Evolutionary conservation across 2,113 vertebrate species (phyloP).

Genomic region (Zootoca vivipara): DNA sequence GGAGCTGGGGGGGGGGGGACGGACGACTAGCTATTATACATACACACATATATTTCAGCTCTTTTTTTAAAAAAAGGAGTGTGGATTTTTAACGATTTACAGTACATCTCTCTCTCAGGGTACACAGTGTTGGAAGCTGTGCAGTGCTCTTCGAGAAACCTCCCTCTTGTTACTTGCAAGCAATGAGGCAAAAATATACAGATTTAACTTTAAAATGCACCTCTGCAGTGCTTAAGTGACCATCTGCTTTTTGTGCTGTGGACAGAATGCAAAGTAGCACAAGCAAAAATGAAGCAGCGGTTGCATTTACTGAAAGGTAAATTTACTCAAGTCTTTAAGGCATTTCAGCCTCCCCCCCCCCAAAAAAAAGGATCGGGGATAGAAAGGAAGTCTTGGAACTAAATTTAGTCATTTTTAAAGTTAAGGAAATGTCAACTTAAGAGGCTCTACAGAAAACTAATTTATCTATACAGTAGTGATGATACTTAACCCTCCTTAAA

Average conservation of each 20-base stretch:
- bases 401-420: background rate
- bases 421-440: slow-evolving; percentile 24
- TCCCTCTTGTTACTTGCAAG: background rate
- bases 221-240: background rate
- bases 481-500: background rate
- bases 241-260: background rate
- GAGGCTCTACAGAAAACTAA: slow-evolving; percentile 5
- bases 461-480: background rate
- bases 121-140: too few species aligned
- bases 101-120: background rate
- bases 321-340: background rate
- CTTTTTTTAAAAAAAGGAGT: background rate
- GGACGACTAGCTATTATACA: too few species aligned
- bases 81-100: background rate
- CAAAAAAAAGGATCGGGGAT: background rate
- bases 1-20: background rate
- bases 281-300: background rate
- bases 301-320: background rate
- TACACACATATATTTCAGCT: background rate
- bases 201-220: background rate
- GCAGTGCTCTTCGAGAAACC: background rate
- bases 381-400: background rate
- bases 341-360: background rate
- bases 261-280: accelerated
- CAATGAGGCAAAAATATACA: background rate